Conservation (phyloP, 1,140 invertebrate species). For the Listronotus bonariensis region DNA sequence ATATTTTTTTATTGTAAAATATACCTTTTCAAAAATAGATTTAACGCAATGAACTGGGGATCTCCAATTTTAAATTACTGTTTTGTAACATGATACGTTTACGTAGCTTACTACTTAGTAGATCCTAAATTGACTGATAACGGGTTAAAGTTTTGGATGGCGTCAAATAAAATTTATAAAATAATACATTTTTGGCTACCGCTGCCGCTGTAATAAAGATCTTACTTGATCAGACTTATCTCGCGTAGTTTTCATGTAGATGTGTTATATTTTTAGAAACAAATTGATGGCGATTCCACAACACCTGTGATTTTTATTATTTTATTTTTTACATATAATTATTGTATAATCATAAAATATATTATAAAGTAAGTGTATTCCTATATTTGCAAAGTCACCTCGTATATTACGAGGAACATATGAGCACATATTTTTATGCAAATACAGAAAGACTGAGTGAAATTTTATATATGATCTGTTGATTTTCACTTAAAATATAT, state of each 20-base stretch:
- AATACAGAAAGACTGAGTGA: slow-evolving; percentile 59
- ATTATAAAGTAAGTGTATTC: slow-evolving; percentile 52
- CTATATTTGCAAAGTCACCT: slow-evolving; percentile 56
- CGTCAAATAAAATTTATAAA: too few species aligned
- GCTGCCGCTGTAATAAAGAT: slow-evolving; percentile 1
- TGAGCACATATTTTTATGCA: slow-evolving; percentile 58
- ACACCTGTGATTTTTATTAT: slow-evolving; percentile 58
- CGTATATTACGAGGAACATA: slow-evolving; percentile 54
- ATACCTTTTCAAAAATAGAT: neutral
- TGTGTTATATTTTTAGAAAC: slow-evolving; percentile 54
- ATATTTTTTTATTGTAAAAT: slow-evolving; percentile 11
- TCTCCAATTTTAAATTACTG: too few species aligned
- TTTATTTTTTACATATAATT: slow-evolving; percentile 54
- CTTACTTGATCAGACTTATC: slow-evolving; percentile 26
- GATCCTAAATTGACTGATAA: neutral
- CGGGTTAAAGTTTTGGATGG: too few species aligned
- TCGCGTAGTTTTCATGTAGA: slow-evolving; percentile 43
- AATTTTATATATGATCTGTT: slow-evolving; percentile 56
- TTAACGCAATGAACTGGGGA: too few species aligned
- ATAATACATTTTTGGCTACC: too few species aligned
- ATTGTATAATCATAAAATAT: slow-evolving; percentile 53
- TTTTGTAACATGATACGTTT: too few species aligned
- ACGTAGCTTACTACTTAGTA: too few species aligned
- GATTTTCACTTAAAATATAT: slow-evolving; percentile 55
- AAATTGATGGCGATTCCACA: slow-evolving; percentile 55